Percentiles rank a stretch among this genome's conserved stretches.
Conservation (phyloP, 2,797 vertebrate genomes). For the Clarias platycephalus region DNA sequence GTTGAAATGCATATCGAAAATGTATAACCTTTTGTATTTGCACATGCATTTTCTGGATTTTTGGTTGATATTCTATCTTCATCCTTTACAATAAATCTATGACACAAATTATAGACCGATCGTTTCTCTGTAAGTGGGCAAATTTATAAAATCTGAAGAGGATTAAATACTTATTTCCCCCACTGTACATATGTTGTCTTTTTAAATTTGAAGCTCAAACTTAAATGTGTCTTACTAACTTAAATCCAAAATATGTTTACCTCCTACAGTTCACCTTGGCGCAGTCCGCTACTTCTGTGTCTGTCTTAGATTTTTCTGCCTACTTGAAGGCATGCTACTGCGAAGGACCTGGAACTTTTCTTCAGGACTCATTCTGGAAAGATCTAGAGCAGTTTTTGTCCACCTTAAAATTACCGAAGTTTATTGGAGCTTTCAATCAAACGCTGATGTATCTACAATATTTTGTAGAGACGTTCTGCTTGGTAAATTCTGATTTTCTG, state of each 20-base stretch:
- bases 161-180: too few relatives aligned
- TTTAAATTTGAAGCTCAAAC: not conserved
- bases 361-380: constrained; percentile 64
- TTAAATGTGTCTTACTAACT: constrained; percentile 3
- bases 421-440: constrained; percentile 77
- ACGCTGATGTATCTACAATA: constrained; percentile 85
- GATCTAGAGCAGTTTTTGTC: constrained; percentile 65
- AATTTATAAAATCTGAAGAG: too few relatives aligned
- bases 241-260: not conserved
- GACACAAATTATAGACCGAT: too few relatives aligned
- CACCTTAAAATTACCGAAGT: constrained; percentile 61
- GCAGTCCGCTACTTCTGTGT: not conserved
- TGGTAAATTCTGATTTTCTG: constrained; percentile 66
- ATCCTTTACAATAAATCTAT: too few relatives aligned
- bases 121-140: too few relatives aligned
- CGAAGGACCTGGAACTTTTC: constrained; percentile 62
- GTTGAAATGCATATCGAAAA: too few relatives aligned
- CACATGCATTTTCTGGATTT: too few relatives aligned
- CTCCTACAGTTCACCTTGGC: constrained; percentile 70
- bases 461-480: constrained; percentile 78
- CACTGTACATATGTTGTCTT: not conserved
- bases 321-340: constrained; percentile 76
- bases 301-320: constrained; percentile 63
- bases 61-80: too few relatives aligned
- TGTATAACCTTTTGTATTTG: too few relatives aligned